Evolutionary conservation across 2,797 vertebrate species (phyloP).

Genomic region (Labeo calbasu): DNA sequence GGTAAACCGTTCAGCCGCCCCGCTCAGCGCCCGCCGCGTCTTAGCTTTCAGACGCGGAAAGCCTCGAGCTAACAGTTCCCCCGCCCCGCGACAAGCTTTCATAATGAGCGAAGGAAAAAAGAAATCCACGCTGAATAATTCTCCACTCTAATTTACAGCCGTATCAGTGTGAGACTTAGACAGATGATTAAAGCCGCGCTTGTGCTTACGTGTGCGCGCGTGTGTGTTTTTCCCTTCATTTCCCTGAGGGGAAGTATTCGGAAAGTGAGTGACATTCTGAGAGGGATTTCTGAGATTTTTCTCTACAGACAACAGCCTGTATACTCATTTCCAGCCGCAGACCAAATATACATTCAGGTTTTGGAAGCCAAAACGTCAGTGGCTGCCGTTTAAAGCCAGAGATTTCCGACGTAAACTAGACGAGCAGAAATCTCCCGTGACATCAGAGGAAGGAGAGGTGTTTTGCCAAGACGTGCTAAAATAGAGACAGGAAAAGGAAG

Average conservation of each 20-base stretch:
- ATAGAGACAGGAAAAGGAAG: constrained; percentile 55
- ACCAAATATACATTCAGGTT: constrained; percentile 31
- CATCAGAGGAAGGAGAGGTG: constrained; percentile 52
- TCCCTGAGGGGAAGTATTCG: constrained; percentile 53
- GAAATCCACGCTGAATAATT: constrained; percentile 68
- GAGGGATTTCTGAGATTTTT: constrained; percentile 29
- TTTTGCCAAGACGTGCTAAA: constrained; percentile 41
- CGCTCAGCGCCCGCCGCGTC: not conserved
- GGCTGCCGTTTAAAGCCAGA: constrained; percentile 26
- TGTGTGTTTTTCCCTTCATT: constrained; percentile 58
- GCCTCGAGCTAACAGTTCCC: constrained; percentile 65
- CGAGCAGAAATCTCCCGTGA: constrained; percentile 48
- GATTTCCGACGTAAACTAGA: constrained; percentile 41
- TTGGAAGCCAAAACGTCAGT: constrained; percentile 34
- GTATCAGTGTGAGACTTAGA: constrained; percentile 63
- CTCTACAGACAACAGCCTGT: constrained; percentile 34
- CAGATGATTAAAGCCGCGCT: constrained; percentile 61
- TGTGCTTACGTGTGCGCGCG: constrained; percentile 25
- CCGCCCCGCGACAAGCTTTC: constrained; percentile 65
- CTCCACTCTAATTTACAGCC: constrained; percentile 68
- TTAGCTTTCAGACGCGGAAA: constrained; percentile 24
- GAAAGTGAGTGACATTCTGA: constrained; percentile 49
- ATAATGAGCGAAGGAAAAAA: constrained; percentile 59
- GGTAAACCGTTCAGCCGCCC: constrained; percentile 53
- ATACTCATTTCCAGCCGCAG: constrained; percentile 32